Conservation (phyloP, 2,797 vertebrate species). For the Morus bassanus region DNA sequence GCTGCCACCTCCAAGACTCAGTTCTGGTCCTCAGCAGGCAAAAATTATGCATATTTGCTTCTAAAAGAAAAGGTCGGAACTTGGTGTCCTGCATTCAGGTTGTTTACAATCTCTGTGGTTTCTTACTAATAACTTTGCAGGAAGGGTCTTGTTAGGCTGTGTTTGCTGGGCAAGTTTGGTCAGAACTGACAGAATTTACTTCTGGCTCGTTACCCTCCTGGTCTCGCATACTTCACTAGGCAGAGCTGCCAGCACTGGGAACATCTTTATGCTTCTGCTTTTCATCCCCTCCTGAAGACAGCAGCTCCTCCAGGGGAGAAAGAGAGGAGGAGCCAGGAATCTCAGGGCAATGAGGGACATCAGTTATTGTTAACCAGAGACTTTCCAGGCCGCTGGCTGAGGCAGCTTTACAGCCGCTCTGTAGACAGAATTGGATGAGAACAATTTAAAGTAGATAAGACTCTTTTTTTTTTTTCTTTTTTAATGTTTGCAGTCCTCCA, state of each 20-base stretch:
- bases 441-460: not conserved
- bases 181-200: not conserved
- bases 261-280: not conserved
- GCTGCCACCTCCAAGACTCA: not conserved
- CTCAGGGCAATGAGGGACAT: accelerated
- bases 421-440: not conserved
- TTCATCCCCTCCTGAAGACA: not conserved
- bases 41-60: not conserved
- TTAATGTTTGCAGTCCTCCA: not conserved
- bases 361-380: not conserved
- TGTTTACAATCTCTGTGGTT: not conserved
- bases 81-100: not conserved
- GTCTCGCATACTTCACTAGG: not conserved
- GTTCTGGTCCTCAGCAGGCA: not conserved
- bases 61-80: not conserved
- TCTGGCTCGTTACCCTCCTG: not conserved
- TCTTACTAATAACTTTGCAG: not conserved
- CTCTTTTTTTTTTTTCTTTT: not conserved
- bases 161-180: not conserved
- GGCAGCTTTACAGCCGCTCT: not conserved
- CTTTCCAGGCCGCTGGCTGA: not conserved
- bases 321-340: not conserved
- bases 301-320: not conserved
- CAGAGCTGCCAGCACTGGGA: not conserved
- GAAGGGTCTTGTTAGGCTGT: not conserved